A percentile compares a stretch with the other conserved stretches of the same genome.
phyloP scores from a whole-genome alignment of 2,888 invertebrate species.

The Eristalinus aeneus region DNA sequence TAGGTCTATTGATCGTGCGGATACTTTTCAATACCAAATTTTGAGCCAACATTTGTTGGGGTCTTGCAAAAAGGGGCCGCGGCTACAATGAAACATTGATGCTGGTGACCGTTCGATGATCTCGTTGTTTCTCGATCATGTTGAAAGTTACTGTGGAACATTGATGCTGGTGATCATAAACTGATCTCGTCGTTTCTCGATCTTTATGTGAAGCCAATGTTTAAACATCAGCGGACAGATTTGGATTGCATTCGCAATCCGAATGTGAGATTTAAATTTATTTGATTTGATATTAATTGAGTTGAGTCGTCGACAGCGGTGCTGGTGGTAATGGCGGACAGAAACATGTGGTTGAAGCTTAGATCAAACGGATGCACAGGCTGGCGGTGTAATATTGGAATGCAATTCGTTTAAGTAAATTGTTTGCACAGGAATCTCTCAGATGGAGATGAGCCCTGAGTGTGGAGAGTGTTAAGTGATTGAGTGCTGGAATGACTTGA shows the following conservation, averaged over 20 bases:
- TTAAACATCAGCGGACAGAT: no score
- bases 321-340: constrained; percentile 4
- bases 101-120: no score
- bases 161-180: no score
- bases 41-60: no score
- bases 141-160: no score
- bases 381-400: constrained; percentile 50
- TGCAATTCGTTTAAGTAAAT: constrained; percentile 64
- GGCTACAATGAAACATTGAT: no score
- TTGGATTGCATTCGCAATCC: not conserved
- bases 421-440: constrained; percentile 39
- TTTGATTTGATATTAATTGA: constrained; percentile 70
- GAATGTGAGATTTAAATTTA: constrained; percentile 66
- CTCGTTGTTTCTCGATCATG: no score
- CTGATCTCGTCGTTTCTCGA: no score
- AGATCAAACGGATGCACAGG: constrained; percentile 37
- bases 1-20: no score
- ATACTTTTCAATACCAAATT: no score
- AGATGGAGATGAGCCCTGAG: constrained; percentile 18
- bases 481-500: constrained; percentile 19
- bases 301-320: constrained; percentile 60
- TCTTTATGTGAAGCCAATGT: no score
- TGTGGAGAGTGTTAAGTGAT: constrained; percentile 52
- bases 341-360: not conserved
- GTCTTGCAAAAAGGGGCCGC: no score